These are phyloP conservation scores for Coluber constrictor DNA, from an alignment of 2,797 vertebrate species.

Conservation along the genomic window DNA sequence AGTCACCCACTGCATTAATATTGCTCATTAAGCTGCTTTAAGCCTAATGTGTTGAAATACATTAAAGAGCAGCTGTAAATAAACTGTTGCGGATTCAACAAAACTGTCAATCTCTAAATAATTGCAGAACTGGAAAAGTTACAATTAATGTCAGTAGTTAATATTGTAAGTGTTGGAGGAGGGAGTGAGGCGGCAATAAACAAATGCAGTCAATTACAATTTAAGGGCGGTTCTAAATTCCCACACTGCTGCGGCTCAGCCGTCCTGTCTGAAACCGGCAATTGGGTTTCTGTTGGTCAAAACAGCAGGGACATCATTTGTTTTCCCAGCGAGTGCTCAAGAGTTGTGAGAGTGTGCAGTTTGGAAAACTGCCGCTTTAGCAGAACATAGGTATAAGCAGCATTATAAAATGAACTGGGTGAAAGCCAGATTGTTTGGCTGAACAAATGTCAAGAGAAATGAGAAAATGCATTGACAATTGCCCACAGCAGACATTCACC, in stretches of 20 bases:
- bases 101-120: conserved; percentile 46
- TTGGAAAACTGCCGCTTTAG: conserved; percentile 63
- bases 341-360: conserved; percentile 57
- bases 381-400: conserved; percentile 61
- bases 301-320: conserved; percentile 55
- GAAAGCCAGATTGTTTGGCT: conserved; percentile 30
- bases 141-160: conserved; percentile 55
- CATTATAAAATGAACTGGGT: conserved; percentile 64
- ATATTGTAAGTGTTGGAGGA: conserved; percentile 33
- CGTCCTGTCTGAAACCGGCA: conserved; percentile 41
- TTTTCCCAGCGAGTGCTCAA: conserved; percentile 58
- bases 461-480: conserved; percentile 47
- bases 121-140: conserved; percentile 46
- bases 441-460: conserved; percentile 47
- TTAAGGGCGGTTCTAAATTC: conserved; percentile 37
- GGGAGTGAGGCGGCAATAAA: conserved; percentile 39
- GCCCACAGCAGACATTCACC: conserved; percentile 38
- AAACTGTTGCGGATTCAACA: conserved; percentile 59
- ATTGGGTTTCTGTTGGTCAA: conserved; percentile 59
- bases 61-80: conserved; percentile 44
- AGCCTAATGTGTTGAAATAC: conserved; percentile 33
- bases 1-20: conserved; percentile 32
- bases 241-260: neutral
- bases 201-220: conserved; percentile 32
- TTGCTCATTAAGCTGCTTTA: conserved; percentile 50